Percentiles rank a stretch among this genome's conserved stretches.
phyloP scores from a whole-genome alignment of 2,888 invertebrate species.

The Agrotis ipsilon region DNA sequence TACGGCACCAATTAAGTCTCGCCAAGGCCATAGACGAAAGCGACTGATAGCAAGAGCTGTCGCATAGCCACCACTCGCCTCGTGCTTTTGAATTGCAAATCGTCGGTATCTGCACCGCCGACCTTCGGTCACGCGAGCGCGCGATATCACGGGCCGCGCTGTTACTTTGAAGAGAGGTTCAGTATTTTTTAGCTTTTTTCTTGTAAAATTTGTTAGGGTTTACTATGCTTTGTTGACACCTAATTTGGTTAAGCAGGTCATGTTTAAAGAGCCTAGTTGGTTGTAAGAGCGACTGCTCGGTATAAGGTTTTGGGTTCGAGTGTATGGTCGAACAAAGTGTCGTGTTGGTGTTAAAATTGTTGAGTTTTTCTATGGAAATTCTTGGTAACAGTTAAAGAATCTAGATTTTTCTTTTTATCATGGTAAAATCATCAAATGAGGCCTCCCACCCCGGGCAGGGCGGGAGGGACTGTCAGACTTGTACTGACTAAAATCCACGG shows the following conservation, averaged over 20 bases:
- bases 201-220: slow-evolving; percentile 23
- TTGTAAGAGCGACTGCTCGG: no score
- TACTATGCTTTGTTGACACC: slow-evolving; percentile 18
- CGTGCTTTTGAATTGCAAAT: slow-evolving; percentile 75
- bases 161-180: slow-evolving; percentile 57
- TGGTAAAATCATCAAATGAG: no score
- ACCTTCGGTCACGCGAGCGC: slow-evolving; percentile 75
- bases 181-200: slow-evolving; percentile 46
- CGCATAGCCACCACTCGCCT: slow-evolving; percentile 68
- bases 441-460: no score
- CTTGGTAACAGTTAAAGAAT: no score
- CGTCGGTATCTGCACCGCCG: slow-evolving; percentile 69
- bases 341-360: no score
- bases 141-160: slow-evolving; percentile 72
- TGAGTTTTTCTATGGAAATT: no score
- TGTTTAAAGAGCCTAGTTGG: not conserved
- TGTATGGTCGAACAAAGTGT: no score
- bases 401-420: no score
- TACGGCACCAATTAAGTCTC: slow-evolving; percentile 68
- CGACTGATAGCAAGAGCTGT: slow-evolving; percentile 69
- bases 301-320: no score
- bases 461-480: no score
- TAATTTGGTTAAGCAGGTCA: slow-evolving; percentile 7
- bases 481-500: no score
- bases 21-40: slow-evolving; percentile 59